Evolutionary conservation across 2,888 invertebrate genomes (phyloP).

Genomic region (Thecocarcelia acutangulata): DNA sequence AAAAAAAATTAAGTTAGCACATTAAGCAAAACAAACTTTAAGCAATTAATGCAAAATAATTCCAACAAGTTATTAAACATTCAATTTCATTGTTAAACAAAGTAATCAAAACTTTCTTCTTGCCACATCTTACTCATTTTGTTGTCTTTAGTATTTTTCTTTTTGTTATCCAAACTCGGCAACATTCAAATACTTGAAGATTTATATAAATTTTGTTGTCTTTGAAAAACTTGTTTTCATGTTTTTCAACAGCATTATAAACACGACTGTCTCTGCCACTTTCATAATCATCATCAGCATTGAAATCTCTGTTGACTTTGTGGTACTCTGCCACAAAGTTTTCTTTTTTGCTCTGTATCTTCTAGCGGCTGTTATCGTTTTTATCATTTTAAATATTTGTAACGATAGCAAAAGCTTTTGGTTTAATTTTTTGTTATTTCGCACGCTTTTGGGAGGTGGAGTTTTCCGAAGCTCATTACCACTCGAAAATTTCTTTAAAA

Average conservation of each 20-base stretch:
- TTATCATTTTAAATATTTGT: not conserved
- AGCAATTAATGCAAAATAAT: slow-evolving; percentile 74
- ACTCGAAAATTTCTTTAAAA: too few species aligned
- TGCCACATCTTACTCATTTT: not conserved
- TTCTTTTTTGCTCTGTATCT: slow-evolving; percentile 36
- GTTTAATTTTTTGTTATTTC: too few species aligned
- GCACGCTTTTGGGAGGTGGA: too few species aligned
- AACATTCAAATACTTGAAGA: slow-evolving; percentile 9
- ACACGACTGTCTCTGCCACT: slow-evolving; percentile 11
- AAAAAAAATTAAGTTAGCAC: slow-evolving; percentile 63
- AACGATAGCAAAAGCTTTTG: not conserved
- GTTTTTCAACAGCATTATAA: slow-evolving; percentile 16
- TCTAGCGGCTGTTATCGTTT: slow-evolving; percentile 17
- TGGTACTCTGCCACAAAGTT: slow-evolving; percentile 19
- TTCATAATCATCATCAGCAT: slow-evolving; percentile 12
- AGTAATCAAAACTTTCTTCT: slow-evolving; percentile 74
- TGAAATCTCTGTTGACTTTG: not conserved
- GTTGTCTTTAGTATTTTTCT: slow-evolving; percentile 38
- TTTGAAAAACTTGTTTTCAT: slow-evolving; percentile 22
- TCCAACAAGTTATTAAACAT: slow-evolving; percentile 73
- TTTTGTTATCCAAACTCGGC: slow-evolving; percentile 11
- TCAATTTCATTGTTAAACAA: slow-evolving; percentile 75
- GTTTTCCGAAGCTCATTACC: too few species aligned
- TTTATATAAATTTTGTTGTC: slow-evolving; percentile 19
- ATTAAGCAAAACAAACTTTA: slow-evolving; percentile 68